These are phyloP conservation scores for Gadopsis bispinosus DNA, from an alignment of 2,797 vertebrate genomes.

Conservation along the genomic window DNA sequence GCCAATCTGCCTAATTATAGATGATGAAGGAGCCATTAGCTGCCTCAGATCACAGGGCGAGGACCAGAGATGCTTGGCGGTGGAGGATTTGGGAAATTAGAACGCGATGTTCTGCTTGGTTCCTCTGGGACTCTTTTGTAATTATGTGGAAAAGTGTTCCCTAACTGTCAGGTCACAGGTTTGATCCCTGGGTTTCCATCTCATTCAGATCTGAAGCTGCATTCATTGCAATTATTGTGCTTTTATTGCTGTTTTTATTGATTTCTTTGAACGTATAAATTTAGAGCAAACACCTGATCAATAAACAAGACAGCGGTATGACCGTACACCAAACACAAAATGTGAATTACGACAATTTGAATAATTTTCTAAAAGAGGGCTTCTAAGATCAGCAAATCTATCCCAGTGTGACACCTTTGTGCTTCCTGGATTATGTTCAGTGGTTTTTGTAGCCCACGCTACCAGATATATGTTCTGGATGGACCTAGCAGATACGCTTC, in stretches of 20 bases:
- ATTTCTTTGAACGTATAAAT: neutral
- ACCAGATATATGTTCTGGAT: neutral
- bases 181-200: conserved; percentile 16
- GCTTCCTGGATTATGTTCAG: neutral
- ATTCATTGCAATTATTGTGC: neutral
- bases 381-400: neutral
- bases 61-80: conserved; percentile 36
- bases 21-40: conserved; percentile 82
- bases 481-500: neutral
- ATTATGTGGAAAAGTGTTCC: conserved; percentile 40
- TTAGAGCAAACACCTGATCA: neutral
- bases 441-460: neutral
- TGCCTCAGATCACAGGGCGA: conserved; percentile 61
- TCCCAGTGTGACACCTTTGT: neutral
- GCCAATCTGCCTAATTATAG: conserved; percentile 85
- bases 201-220: conserved; percentile 3
- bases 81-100: conserved; percentile 48
- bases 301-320: neutral
- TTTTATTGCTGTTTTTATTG: neutral
- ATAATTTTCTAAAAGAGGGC: neutral
- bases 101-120: conserved; percentile 24
- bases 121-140: conserved; percentile 48
- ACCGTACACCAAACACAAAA: neutral
- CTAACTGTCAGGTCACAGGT: conserved; percentile 32
- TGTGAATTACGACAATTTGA: neutral